Evolutionary conservation across 2,113 vertebrate genomes (phyloP), one percentile per base, ranked within the genome.

Genomic region (Hippocampus guttulatus): DNA sequence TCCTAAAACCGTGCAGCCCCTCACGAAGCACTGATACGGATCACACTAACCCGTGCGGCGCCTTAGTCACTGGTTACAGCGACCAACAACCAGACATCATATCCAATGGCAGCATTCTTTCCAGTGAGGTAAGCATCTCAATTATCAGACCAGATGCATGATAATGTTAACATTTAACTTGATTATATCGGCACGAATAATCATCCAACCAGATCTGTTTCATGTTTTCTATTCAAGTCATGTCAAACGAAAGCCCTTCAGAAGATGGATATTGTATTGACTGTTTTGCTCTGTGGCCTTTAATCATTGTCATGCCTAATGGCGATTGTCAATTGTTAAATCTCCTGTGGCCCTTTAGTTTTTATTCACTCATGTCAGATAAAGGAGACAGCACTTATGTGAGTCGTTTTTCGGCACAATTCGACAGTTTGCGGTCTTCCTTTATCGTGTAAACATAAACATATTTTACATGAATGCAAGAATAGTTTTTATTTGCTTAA

Each of bases 71-170:
- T 0, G 94, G 95, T 43, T 99, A 96, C 87, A 90, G 94, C 25
- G 97, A 99, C 92, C 96, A 96, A 82, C 96, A 98, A 77, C 97
- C 97, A 23, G 97, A 99, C 88, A 97, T 99, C 89, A 96, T 99
- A 90, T 98, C 97, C 82, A 99, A 99, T 70, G 96, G 97, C 88
- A 96, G 95, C 75, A 96, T 99, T 72, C 85, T 98, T 76, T 97
- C 97, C 85, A 96, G 90, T 83, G 97, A 98, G 96, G 97, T 98
- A 94, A 95, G 62, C 21, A 33, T 71, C 70, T 1, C 2, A 1
- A 30, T 7, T 63, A 7, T 10, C 25, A 69, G 1, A 58, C 2
- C 27, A 33, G 27, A 47, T 23, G 25, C 5, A 8, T 43, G 16
- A 30, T n/a, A 69, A 69, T 33, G 30, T 61, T 61, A 8, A 61